Evolutionary conservation across 2,113 vertebrate genomes (phyloP), one percentile per base, ranked within the genome.

Genomic region (Heterotilapia buettikoferi): DNA sequence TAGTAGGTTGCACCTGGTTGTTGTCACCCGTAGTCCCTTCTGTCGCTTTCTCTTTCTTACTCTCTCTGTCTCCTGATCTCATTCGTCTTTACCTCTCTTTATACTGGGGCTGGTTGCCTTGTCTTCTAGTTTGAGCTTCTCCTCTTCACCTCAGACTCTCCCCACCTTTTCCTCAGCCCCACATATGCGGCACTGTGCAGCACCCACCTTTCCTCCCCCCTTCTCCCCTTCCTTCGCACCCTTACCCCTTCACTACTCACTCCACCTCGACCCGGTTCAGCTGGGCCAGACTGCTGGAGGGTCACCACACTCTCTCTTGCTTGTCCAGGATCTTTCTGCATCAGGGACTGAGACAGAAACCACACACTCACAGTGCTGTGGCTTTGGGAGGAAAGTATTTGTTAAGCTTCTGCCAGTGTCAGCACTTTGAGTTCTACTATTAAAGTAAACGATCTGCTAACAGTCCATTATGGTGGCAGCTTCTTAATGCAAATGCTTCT

Each of bases 1-100:
- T 84, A 83, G 87, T 90, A 87, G 93, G 94, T 98, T 98, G 97
- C 97, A 97, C 97, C 98, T 99, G 96, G 98, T 99, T 98, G 98
- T 99, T 99, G 97, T 98, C 98, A 89, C 90, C 86, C 59, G 80
- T 90, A 94, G 94, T 93, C 88, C 92, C 88, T 89, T 86, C 81
- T 86, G 71, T 90, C 52, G 93, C 21, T 93, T 52, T 73, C 76
- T 90, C 26, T 91, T 52, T 89, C 86, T 88, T 14, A 82, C n/a
- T 83, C 80, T 86, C 43, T 93, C 82, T 47, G 40, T 89, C 63
- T 91, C 79, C 83, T 73, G 53, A 79, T 76, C 63, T 80, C 84
- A 89, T 18, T 90, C 59, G 84, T 81, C 81, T 83, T 84, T 89
- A 92, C 81, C 81, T 97, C 79, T 92, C 63, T 79, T 91, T 91